phyloP scores from a whole-genome alignment of 2,797 vertebrate genomes.

The Vireo griseus region DNA sequence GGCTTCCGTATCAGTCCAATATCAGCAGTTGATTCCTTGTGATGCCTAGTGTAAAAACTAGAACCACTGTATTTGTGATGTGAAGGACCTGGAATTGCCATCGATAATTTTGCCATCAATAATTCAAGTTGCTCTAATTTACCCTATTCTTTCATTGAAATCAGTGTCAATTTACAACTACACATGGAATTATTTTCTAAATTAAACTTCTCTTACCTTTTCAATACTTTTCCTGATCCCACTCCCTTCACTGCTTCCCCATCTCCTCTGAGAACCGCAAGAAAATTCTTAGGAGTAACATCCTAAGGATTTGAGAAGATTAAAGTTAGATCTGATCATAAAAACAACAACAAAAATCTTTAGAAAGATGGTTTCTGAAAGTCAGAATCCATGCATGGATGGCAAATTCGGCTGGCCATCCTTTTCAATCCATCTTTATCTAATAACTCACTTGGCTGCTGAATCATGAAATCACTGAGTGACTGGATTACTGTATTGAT shows the following conservation, averaged over 20 bases:
- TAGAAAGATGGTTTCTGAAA: neutral
- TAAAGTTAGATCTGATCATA: neutral
- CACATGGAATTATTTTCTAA: neutral
- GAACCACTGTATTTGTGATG: neutral
- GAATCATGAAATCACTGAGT: neutral
- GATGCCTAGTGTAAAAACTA: neutral
- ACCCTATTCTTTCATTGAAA: neutral
- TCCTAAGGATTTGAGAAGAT: constrained; percentile 68
- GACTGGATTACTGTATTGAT: neutral
- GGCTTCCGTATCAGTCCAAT: neutral
- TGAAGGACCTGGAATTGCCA: neutral
- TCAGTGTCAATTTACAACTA: neutral
- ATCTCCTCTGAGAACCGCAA: constrained; percentile 90
- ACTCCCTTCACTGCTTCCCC: constrained; percentile 76
- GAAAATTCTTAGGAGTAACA: constrained; percentile 90
- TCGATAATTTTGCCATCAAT: neutral
- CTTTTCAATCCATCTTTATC: neutral
- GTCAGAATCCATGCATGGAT: neutral
- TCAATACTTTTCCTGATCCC: constrained; percentile 92
- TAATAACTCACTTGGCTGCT: neutral
- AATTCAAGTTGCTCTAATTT: neutral
- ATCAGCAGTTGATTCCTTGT: neutral
- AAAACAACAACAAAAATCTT: neutral
- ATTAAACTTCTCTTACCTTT: constrained; percentile 77
- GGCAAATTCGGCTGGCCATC: neutral